Evolutionary conservation across 2,888 invertebrate species (phyloP).

Genomic region (Autographa gamma): DNA sequence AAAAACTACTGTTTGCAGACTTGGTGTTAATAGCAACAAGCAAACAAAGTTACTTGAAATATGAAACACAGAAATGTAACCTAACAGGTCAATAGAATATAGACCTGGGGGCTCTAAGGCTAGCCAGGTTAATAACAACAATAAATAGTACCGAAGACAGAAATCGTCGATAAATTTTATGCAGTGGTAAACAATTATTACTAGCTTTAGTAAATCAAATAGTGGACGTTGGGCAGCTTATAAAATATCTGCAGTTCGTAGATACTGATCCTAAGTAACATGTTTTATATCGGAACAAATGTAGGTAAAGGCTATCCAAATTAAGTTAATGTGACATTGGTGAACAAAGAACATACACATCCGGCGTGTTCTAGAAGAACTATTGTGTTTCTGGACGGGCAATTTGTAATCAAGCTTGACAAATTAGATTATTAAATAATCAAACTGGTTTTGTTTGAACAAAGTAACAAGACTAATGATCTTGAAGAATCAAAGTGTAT

Average conservation of each 20-base stretch:
- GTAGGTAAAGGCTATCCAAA: slow-evolving; percentile 55
- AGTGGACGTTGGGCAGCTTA: background rate
- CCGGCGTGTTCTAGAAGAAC: slow-evolving; percentile 67
- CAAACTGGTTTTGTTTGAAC: slow-evolving; percentile 49
- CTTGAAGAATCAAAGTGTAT: slow-evolving; percentile 42
- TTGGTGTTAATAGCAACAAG: background rate
- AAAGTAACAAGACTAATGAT: slow-evolving; percentile 44
- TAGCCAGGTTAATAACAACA: slow-evolving; percentile 15
- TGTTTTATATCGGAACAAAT: slow-evolving; percentile 19
- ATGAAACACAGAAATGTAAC: background rate
- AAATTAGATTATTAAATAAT: slow-evolving; percentile 69
- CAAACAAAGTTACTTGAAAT: background rate
- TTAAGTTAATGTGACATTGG: slow-evolving; percentile 62
- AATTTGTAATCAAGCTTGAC: slow-evolving; percentile 72
- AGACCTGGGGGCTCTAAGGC: background rate
- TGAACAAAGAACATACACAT: slow-evolving; percentile 67
- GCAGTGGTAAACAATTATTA: slow-evolving; percentile 23
- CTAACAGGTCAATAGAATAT: background rate
- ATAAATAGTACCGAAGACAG: slow-evolving; percentile 29
- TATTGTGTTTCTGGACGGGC: slow-evolving; percentile 67
- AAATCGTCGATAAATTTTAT: slow-evolving; percentile 21
- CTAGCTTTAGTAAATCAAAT: slow-evolving; percentile 20
- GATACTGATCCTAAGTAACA: background rate
- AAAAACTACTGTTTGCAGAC: background rate
- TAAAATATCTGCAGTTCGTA: background rate